Evolutionary conservation across 2,888 invertebrate species (phyloP), one percentile per base, ranked within the genome.

Genomic region (Pyralis farinalis): DNA sequence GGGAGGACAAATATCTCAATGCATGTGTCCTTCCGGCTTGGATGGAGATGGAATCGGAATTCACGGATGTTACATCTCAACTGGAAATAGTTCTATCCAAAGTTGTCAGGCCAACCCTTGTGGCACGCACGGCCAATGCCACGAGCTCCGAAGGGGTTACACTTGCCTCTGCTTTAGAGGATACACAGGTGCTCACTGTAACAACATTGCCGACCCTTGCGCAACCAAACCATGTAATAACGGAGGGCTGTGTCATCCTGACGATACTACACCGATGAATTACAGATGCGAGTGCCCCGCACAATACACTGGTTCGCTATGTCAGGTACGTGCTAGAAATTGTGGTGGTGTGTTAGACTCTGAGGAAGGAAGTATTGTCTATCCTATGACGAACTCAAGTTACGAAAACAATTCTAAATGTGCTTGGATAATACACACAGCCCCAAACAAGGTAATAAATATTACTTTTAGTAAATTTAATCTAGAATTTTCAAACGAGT

Each of bases 21-120:
- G 98, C 64, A 82, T 91, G 8, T 98, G 98, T 68, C 95, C 94
- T 0, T 52, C 72, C 5, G 96, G 96, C 7, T 96, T 94, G 88
- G 75, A 88, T 3, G 98, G 98, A 1, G 91, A 90, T 59, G 98
- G 98, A 6, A 78, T 94, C 31, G 98, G 97, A 2, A 84, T 92
- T 1, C 85, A 90, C 50, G 98, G 98, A 7, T 98, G 98, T 71
- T 85, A 76, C 43, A 53, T 81, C 30, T 43, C 71, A 11, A 57
- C 63, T 1, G 34, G 53, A 2, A 51, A 53, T n/a, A 85, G 84
- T 45, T 67, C 64, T 6, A 31, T 12, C 5, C 31, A 11, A 8
- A 31, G 81, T 29, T 93, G 93, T 58, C 66, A 63, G 53, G 37
- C 45, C 32, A 86, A 87, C 44, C 92, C 92, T 0, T 93, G 93